These are phyloP conservation scores for Protosalanx chinensis DNA, from an alignment of 2,797 vertebrate genomes.

Conservation along the genomic window DNA sequence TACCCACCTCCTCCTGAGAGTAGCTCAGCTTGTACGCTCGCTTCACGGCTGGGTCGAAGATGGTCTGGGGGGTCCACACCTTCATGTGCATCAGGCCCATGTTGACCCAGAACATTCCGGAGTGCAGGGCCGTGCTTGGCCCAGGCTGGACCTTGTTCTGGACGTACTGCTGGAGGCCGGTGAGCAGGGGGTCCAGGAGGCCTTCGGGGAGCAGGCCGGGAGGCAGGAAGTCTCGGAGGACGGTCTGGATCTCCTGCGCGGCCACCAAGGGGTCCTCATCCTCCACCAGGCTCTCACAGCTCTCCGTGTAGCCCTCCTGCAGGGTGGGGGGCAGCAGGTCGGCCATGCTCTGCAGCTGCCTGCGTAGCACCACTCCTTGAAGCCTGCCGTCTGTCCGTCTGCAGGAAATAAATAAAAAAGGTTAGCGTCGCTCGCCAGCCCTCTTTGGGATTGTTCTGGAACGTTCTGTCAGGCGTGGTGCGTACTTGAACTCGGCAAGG, in stretches of 20 bases:
- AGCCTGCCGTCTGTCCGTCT: constrained; percentile 81
- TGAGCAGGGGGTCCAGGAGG: constrained; percentile 76
- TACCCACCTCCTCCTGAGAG: constrained; percentile 85
- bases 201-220: constrained; percentile 80
- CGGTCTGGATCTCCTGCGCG: constrained; percentile 79
- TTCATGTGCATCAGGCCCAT: constrained; percentile 91
- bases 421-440: no score
- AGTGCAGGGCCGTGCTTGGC: constrained; percentile 65
- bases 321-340: constrained; percentile 78
- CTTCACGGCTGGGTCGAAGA: constrained; percentile 93
- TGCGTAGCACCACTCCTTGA: constrained; percentile 79
- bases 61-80: constrained; percentile 89
- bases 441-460: neutral
- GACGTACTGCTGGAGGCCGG: constrained; percentile 83
- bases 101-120: constrained; percentile 90
- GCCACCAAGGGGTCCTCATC: constrained; percentile 68
- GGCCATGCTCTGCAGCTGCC: constrained; percentile 81
- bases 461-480: neutral
- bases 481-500: constrained; percentile 85
- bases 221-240: constrained; percentile 73
- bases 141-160: constrained; percentile 64
- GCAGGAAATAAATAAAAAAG: neutral
- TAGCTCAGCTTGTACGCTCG: constrained; percentile 91
- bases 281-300: constrained; percentile 78
- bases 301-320: constrained; percentile 80